These are phyloP conservation scores for Mimachlamys varia DNA, from an alignment of 2,888 invertebrate genomes.

Conservation along the genomic window DNA sequence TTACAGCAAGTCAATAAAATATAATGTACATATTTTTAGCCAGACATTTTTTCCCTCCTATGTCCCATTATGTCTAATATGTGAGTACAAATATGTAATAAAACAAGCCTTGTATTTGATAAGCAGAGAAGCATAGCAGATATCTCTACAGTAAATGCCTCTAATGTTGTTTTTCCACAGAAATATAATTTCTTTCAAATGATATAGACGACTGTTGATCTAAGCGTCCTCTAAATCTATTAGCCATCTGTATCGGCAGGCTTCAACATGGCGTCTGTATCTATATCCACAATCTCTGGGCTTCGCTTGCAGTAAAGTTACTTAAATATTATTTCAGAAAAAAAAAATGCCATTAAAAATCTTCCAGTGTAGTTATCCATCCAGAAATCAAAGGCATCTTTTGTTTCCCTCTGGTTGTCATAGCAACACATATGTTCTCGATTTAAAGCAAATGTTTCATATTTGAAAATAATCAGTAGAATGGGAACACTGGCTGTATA, in stretches of 20 bases:
- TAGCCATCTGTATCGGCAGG: not conserved
- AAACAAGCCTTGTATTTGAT: not conserved
- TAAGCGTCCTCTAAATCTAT: not conserved
- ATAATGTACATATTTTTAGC: no score
- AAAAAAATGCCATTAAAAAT: slow-evolving; percentile 9
- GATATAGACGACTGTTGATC: not conserved
- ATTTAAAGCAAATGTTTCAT: slow-evolving; percentile 34
- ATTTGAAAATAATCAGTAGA: slow-evolving; percentile 26
- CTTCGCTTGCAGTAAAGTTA: slow-evolving; percentile 6
- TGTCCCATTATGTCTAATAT: no score
- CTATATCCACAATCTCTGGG: not conserved
- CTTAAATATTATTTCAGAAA: slow-evolving; percentile 9
- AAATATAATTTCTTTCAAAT: not conserved
- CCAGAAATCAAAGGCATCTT: not conserved
- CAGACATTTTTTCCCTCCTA: no score
- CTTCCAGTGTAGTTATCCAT: not conserved
- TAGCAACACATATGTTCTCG: slow-evolving; percentile 13
- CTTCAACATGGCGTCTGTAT: not conserved
- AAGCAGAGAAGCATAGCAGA: not conserved
- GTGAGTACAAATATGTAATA: no score
- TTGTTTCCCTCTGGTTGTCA: slow-evolving; percentile 18
- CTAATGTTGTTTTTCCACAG: not conserved
- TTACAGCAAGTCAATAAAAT: no score
- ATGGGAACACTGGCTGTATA: not conserved
- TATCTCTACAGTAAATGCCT: not conserved